Conservation (phyloP, 2,888 invertebrate genomes). For the Empis stercorea region DNA sequence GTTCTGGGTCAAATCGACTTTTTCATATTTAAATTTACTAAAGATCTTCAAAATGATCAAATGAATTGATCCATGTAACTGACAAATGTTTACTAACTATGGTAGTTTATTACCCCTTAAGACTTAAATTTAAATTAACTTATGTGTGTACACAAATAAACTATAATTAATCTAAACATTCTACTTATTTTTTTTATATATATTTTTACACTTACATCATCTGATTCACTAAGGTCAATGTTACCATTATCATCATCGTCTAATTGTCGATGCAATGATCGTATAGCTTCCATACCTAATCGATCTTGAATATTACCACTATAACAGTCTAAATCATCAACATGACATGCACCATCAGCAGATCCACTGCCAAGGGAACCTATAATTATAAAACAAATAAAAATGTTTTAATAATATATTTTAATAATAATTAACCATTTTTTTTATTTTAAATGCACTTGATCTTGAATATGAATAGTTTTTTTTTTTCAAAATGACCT, state of each 20-base stretch:
- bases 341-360: constrained; percentile 30
- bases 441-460: neutral
- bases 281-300: constrained; percentile 84
- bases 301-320: constrained; percentile 60
- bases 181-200: too few relatives aligned
- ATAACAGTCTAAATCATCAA: constrained; percentile 63
- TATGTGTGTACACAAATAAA: too few relatives aligned
- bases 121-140: too few relatives aligned
- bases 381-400: constrained; percentile 12
- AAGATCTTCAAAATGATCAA: too few relatives aligned
- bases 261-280: constrained; percentile 79
- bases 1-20: too few relatives aligned
- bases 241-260: constrained; percentile 98
- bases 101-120: too few relatives aligned
- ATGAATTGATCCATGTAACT: too few relatives aligned
- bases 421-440: neutral
- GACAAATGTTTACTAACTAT: too few relatives aligned
- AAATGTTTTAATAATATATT: neutral
- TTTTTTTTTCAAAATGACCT: too few relatives aligned
- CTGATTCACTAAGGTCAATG: constrained; percentile 93
- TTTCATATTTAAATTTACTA: too few relatives aligned
- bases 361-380: constrained; percentile 29
- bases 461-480: too few relatives aligned
- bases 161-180: too few relatives aligned
- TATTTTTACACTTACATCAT: constrained; percentile 82